Evolutionary conservation across 2,113 vertebrate genomes (phyloP).

Genomic region (Coptodon rendalli): DNA sequence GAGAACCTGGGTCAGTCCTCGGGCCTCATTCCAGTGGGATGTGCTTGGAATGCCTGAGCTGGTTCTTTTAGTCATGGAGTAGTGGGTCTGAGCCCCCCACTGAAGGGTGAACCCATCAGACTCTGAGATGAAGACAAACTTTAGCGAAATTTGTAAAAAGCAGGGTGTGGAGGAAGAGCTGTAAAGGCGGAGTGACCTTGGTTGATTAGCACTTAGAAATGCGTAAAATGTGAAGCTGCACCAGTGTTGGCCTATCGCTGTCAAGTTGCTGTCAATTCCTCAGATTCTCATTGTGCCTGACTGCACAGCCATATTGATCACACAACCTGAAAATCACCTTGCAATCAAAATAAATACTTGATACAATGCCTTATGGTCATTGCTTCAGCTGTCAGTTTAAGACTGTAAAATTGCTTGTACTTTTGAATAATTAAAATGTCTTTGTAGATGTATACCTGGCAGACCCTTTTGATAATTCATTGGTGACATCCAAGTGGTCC

Average conservation of each 20-base stretch:
- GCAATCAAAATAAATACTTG: background rate
- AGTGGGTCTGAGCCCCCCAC: background rate
- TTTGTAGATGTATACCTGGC: background rate
- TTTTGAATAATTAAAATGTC: background rate
- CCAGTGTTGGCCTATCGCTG: fast-evolving
- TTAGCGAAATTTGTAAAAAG: background rate
- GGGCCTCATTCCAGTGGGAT: background rate
- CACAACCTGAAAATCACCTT: fast-evolving
- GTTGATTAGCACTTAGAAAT: background rate
- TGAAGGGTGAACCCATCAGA: fast-evolving
- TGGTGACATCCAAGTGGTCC: fast-evolving
- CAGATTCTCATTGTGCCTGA: background rate
- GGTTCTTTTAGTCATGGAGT: background rate
- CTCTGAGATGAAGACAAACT: background rate
- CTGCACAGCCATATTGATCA: background rate
- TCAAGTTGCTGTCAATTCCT: fast-evolving
- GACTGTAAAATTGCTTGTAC: background rate
- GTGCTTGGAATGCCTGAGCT: background rate
- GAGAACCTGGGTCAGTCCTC: background rate
- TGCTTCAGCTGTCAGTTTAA: background rate
- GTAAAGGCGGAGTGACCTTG: fast-evolving
- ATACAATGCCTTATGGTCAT: background rate
- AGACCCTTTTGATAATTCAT: background rate
- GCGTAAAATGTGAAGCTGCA: fast-evolving
- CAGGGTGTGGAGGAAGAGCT: background rate